These are phyloP conservation scores for Corythaixoides concolor DNA, from an alignment of 2,113 vertebrate genomes.

Conservation along the genomic window DNA sequence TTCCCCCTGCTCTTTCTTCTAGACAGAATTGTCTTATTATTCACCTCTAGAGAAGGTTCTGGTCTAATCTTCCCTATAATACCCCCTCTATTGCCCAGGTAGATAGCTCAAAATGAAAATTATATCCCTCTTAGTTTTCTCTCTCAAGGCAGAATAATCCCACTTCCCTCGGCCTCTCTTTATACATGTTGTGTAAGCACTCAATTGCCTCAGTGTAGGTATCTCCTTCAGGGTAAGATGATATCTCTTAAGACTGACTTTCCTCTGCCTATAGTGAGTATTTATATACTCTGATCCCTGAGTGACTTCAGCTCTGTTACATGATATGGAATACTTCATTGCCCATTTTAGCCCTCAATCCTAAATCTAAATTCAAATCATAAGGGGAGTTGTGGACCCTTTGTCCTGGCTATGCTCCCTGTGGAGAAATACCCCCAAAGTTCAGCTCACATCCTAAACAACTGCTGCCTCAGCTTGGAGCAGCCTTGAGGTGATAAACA, in stretches of 20 bases:
- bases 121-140: not conserved
- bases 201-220: fast-evolving
- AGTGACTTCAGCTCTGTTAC: not conserved
- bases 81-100: not conserved
- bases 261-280: not conserved
- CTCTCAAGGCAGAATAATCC: not conserved
- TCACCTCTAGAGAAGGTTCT: not conserved
- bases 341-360: too few relatives aligned
- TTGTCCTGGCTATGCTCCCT: too few relatives aligned
- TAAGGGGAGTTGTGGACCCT: too few relatives aligned
- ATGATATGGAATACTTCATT: too few relatives aligned
- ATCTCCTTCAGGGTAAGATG: not conserved
- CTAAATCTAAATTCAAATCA: too few relatives aligned
- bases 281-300: not conserved
- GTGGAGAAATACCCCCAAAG: too few relatives aligned
- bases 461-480: too few relatives aligned
- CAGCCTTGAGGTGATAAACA: too few relatives aligned
- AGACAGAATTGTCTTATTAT: not conserved
- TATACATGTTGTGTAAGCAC: not conserved
- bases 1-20: not conserved
- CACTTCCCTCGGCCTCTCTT: not conserved
- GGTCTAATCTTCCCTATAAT: not conserved
- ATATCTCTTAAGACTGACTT: not conserved
- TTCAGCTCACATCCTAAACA: too few relatives aligned
- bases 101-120: not conserved